Base-by-base conservation (phyloP, 1,140 invertebrate species). In the Drosophila tropicalis region DNA sequence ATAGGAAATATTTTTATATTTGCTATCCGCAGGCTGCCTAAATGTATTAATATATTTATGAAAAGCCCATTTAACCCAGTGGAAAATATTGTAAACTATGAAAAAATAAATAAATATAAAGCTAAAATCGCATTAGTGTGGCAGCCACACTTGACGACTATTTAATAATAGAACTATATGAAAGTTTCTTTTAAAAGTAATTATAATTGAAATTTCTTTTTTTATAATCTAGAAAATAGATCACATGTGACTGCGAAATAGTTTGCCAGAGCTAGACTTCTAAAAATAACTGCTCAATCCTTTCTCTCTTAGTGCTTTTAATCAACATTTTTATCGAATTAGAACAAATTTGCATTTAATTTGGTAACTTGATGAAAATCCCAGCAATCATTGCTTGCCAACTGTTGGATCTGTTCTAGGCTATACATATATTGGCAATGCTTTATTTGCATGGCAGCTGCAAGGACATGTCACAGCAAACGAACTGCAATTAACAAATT, bases 331-430 rank as follows among this genome's bases (percentile, higher is more conserved):
- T 71, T 72, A 86, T 87, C 77, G 76, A 79, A 86, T 83, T 79
- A 79, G 82, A 80, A 13, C 79, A 87, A 86, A 86, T 83, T 87
- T 83, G 83, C 71, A 83, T 83, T 75, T 83, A 89, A 87, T 79
- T 79, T 73, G 76, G 51, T 51, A 51, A 3, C 44, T 22, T 51
- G 44, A 51, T 51, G 44, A 51, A 22, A 19, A 12, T 19, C 56
- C 65, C 63, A 22, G 69, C 32, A 55, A 19, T 64, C 47, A 25
- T 40, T 51, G 62, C 64, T 47, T 67, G 60, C 36, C 57, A 32
- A 62, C 40, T 40, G 65, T 58, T 25, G 25, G 47, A 58, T 6
- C 40, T 29, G 17, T 56, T 64, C 62, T 61, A 25, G 25, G 41
- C 29, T 51, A 55, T 10, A 65, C 0, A 69, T 39, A 56, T 22